Evolutionary conservation across 2,113 vertebrate genomes (phyloP).

Genomic region (Caracal caracal): DNA sequence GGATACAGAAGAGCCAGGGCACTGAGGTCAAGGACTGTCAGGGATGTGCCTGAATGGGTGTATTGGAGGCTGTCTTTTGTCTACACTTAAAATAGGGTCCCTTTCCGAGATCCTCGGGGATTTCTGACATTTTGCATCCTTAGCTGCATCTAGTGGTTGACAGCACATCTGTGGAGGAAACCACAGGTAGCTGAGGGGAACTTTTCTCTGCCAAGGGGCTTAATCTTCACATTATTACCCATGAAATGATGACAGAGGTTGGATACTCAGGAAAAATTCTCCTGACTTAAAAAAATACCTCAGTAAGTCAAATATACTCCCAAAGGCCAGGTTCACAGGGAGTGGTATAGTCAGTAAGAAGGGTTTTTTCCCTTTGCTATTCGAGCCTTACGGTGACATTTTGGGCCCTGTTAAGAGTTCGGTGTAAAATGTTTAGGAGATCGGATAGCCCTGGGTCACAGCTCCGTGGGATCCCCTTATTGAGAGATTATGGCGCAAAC

Average conservation of each 20-base stretch:
- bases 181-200: too few species aligned
- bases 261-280: background rate
- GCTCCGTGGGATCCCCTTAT: background rate
- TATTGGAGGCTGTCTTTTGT: accelerated
- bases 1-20: background rate
- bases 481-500: background rate
- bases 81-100: background rate
- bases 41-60: accelerated
- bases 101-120: background rate
- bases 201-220: background rate
- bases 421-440: background rate
- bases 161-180: background rate
- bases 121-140: too few species aligned
- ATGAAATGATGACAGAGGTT: background rate
- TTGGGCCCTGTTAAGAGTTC: background rate
- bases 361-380: background rate
- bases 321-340: background rate
- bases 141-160: too few species aligned
- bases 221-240: background rate
- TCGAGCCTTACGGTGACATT: background rate
- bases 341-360: background rate
- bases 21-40: accelerated
- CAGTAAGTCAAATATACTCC: background rate
- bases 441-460: background rate
- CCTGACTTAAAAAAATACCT: background rate